These are phyloP conservation scores for Peromyscus eremicus DNA, from an alignment of 2,797 vertebrate genomes.

Conservation along the genomic window DNA sequence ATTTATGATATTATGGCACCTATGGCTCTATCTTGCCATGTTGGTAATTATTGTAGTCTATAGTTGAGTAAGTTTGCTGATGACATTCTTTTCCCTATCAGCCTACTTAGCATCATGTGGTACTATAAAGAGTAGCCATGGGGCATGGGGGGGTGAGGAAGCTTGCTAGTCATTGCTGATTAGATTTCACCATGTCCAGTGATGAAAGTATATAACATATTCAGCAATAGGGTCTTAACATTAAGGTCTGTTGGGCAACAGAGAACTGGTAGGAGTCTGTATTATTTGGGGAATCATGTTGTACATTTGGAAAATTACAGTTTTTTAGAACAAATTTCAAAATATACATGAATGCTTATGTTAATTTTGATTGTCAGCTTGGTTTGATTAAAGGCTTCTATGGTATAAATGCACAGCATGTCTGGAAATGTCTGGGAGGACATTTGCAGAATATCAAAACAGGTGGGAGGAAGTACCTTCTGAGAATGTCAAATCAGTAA, in stretches of 20 bases:
- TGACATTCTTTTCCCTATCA: no score
- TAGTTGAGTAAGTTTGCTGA: background rate
- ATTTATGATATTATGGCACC: background rate
- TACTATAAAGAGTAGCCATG: background rate
- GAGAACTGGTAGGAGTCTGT: background rate
- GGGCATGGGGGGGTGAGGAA: background rate
- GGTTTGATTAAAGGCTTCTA: background rate
- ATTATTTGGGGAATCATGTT: background rate
- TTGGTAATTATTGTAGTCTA: background rate
- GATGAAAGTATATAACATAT: background rate
- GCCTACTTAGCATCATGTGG: background rate
- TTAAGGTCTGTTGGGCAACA: no score
- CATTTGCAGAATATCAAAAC: background rate
- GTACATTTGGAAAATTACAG: background rate
- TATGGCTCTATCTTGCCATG: background rate
- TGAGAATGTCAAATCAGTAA: no score
- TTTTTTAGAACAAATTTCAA: slow-evolving; percentile 8
- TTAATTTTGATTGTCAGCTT: background rate
- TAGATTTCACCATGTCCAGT: background rate
- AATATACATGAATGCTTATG: background rate
- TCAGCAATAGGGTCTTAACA: background rate
- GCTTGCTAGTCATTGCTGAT: background rate
- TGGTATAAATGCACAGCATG: background rate
- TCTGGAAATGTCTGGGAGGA: background rate
- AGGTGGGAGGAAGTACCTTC: background rate